Evolutionary conservation across 2,113 vertebrate genomes (phyloP).

Genomic region (Neotoma lepida): DNA sequence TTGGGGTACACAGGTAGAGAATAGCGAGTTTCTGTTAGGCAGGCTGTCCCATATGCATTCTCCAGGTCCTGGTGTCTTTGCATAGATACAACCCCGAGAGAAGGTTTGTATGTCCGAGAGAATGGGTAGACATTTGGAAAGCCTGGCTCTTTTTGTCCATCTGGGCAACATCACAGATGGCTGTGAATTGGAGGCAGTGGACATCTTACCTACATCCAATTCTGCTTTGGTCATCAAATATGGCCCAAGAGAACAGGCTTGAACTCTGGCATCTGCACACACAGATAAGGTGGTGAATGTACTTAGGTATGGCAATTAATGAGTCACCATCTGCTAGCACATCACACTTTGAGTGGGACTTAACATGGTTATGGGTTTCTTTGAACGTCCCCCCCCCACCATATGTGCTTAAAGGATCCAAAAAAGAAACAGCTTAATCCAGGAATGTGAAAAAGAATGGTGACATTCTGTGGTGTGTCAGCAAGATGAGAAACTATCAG

Average conservation of each 20-base stretch:
- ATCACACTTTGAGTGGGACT: slow-evolving; percentile 73
- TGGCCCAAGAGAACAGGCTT: background rate
- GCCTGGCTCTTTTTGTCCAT: background rate
- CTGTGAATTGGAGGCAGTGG: background rate
- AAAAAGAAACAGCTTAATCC: slow-evolving; percentile 81
- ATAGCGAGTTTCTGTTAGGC: background rate
- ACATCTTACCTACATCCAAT: background rate
- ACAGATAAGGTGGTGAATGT: slow-evolving; percentile 16
- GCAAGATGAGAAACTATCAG: slow-evolving; percentile 72
- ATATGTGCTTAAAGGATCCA: slow-evolving; percentile 77
- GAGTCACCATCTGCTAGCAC: slow-evolving; percentile 71
- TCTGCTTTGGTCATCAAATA: slow-evolving; percentile 18
- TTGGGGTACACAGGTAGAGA: background rate
- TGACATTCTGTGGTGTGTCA: slow-evolving; percentile 78
- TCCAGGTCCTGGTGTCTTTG: background rate
- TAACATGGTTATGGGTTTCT: slow-evolving; percentile 74
- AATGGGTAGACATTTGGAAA: background rate
- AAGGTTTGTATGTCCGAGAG: background rate
- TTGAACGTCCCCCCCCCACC: slow-evolving; percentile 58
- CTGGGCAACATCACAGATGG: background rate
- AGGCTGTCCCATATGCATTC: background rate
- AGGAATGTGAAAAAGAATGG: slow-evolving; percentile 80
- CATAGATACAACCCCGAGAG: background rate
- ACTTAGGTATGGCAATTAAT: slow-evolving; percentile 69
- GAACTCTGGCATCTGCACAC: background rate